Base-by-base conservation (phyloP, 2,113 vertebrate genomes). In the Albula goreensis region DNA sequence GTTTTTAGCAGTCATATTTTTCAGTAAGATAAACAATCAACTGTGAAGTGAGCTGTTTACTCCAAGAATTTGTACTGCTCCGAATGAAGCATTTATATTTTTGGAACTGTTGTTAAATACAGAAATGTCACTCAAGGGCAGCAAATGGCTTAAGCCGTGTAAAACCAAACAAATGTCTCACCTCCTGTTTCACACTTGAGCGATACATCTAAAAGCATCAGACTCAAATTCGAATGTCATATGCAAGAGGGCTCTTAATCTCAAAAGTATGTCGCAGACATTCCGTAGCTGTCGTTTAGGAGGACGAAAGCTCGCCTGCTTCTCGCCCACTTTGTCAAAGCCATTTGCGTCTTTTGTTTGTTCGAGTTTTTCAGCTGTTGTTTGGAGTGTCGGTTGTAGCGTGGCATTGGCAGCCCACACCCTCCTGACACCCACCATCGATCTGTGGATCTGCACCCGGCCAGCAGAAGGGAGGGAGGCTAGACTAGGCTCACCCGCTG, bases 321-420 rank as follows among this genome's bases (percentile, higher is more conserved):
- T 22, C 60, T 66, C 60, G 9, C 60, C 17, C 17, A 22, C 60
- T 66, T 19, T 66, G 15, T 22, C 7, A 5, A 66, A 22, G 60
- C 17, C 17, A 7, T 3, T 66, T 22, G 60, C 7, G 60, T 3
- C 22, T 74, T 17, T 70, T n/a, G 63, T 70, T 31, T 31, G n/a
- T 31, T 9, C 70, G 9, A 8, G 70, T 31, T 31, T 41, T 22
- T 31, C 22, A 31, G n/a, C 70, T 22, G 25, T 31, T 3, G 60
- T 66, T 66, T 66, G 22, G 70, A 6, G 70, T 10, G n/a, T 2
- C 22, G 22, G 70, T n/a, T 31, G 31, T 10, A 74, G 70, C 12
- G 17, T 80, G 48, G 89, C 74, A 50, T 86, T 83, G 90, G 89
- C 82, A 86, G 91, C 87, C 89, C 88, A 92, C 91, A 88, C 92